These are phyloP conservation scores for Crocodylus rhombifer DNA, from an alignment of 2,797 vertebrate genomes.

Conservation along the genomic window DNA sequence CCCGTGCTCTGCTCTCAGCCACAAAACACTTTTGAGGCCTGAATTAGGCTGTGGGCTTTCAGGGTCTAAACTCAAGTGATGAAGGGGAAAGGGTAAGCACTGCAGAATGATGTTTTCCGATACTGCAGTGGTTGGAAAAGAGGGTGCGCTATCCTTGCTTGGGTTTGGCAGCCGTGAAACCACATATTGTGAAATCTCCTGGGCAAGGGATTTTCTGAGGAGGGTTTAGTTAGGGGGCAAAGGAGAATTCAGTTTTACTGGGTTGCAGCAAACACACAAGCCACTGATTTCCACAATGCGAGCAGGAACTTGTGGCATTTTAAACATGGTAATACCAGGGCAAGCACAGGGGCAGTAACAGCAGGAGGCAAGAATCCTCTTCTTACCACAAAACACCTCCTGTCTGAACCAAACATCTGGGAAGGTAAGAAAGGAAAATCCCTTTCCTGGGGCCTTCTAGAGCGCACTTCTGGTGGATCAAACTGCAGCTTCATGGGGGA, in stretches of 20 bases:
- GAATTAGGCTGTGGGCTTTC: neutral
- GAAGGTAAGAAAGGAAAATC: neutral
- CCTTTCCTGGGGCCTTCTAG: neutral
- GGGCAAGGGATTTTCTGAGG: neutral
- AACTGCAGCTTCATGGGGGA: neutral
- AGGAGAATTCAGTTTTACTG: neutral
- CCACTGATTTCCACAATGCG: neutral
- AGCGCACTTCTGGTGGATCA: neutral
- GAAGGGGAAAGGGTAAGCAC: neutral
- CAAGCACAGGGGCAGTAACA: neutral
- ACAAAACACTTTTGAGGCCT: neutral
- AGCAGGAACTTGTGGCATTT: accelerated
- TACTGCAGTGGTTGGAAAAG: neutral
- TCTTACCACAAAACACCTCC: neutral
- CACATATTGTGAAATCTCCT: neutral
- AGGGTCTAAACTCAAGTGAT: neutral
- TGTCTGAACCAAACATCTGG: neutral
- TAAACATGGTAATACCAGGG: neutral
- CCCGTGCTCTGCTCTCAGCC: neutral
- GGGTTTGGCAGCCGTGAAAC: neutral
- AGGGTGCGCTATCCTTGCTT: neutral
- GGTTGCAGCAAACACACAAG: neutral
- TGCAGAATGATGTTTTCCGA: neutral
- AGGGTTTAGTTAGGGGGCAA: too few species aligned
- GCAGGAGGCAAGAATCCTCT: neutral